Evolutionary conservation across 1,140 invertebrate genomes (phyloP).

Genomic region (Bombus sibiricus): DNA sequence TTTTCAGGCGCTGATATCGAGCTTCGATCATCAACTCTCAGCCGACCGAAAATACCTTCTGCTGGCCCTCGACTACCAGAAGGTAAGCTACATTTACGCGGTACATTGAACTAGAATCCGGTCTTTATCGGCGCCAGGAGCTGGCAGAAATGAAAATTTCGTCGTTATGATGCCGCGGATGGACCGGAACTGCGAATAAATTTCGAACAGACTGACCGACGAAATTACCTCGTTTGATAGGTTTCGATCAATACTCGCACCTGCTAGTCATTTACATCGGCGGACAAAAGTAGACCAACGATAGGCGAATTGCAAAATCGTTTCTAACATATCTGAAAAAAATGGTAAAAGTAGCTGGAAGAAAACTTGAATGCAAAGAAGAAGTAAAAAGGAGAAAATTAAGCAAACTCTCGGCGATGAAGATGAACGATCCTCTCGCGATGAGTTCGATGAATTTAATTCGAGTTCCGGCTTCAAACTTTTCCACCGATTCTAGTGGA

Average conservation of each 20-base stretch:
- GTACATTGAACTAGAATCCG: neutral
- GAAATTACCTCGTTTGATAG: conserved; percentile 35
- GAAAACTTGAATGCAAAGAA: neutral
- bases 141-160: conserved; percentile 3
- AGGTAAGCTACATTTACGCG: conserved; percentile 77
- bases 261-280: conserved; percentile 14
- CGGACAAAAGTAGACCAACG: neutral
- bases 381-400: too few species aligned
- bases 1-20: conserved; percentile 76
- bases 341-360: too few species aligned
- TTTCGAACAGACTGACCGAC: conserved; percentile 26
- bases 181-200: conserved; percentile 15
- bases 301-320: neutral
- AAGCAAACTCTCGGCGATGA: neutral
- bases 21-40: conserved; percentile 82
- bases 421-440: neutral
- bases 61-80: conserved; percentile 83
- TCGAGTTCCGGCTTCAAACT: neutral
- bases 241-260: conserved; percentile 42
- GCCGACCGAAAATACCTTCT: conserved; percentile 83
- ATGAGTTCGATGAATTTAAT: neutral
- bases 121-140: neutral
- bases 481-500: neutral
- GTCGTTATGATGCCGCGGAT: neutral
- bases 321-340: too few species aligned